A percentile compares a stretch with the other conserved stretches of the same genome.
These are phyloP conservation scores for Pterostichus niger DNA, from an alignment of 2,888 invertebrate species.

Conservation along the genomic window DNA sequence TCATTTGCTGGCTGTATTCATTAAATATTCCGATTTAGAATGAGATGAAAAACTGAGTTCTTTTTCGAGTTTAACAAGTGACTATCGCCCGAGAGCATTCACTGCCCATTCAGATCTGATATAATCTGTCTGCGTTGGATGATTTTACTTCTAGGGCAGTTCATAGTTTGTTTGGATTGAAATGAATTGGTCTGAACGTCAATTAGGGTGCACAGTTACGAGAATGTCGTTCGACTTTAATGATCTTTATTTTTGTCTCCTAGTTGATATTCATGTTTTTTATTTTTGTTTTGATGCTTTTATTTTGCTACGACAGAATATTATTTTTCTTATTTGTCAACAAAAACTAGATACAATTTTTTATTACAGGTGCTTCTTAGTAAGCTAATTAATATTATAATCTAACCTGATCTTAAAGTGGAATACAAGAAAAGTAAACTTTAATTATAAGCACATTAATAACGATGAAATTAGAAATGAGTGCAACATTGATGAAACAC, in stretches of 20 bases:
- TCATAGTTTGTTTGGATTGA: slow-evolving; percentile 12
- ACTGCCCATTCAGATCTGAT: neutral
- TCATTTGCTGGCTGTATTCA: slow-evolving; percentile 58
- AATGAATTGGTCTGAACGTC: slow-evolving; percentile 29
- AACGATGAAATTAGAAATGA: no score
- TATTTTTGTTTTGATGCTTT: neutral
- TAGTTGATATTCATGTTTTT: slow-evolving; percentile 19
- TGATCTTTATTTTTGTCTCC: slow-evolving; percentile 48
- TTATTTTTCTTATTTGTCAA: neutral
- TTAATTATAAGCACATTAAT: no score
- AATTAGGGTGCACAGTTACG: slow-evolving; percentile 18
- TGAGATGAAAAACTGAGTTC: neutral
- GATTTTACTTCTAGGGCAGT: slow-evolving; percentile 6
- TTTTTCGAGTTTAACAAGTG: slow-evolving; percentile 49
- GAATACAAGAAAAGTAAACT: no score
- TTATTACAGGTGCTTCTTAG: no score
- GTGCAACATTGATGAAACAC: no score
- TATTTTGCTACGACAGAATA: neutral
- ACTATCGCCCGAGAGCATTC: neutral
- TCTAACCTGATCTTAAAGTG: no score
- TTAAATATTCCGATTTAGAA: slow-evolving; percentile 58
- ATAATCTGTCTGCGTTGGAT: neutral
- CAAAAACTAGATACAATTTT: no score
- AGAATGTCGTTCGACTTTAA: slow-evolving; percentile 36
- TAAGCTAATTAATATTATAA: no score